Conservation (phyloP, 1,140 invertebrate species). For the Aphis gossypii region DNA sequence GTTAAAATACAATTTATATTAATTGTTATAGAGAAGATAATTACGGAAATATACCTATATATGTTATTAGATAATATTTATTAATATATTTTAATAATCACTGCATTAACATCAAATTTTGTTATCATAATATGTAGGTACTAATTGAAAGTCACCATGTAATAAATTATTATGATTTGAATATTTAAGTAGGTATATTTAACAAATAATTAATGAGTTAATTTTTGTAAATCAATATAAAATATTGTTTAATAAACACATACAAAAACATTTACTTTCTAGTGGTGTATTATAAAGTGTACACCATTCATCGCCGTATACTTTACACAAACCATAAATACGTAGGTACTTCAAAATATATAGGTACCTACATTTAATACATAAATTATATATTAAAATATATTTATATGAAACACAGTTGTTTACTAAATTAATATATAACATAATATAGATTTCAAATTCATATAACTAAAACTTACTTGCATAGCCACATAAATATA, state of each 20-base stretch:
- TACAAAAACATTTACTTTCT: background rate
- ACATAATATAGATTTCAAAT: background rate
- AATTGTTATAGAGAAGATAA: background rate
- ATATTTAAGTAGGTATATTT: background rate
- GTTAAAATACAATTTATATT: background rate
- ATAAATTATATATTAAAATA: background rate
- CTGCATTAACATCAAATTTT: background rate
- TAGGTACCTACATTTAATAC: background rate
- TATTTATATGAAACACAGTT: background rate
- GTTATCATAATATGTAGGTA: background rate
- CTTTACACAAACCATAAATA: no score
- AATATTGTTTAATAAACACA: background rate
- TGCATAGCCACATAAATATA: background rate
- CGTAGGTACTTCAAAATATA: background rate
- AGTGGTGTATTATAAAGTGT: background rate
- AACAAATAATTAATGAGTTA: background rate
- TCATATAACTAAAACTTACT: background rate
- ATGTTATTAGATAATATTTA: no score
- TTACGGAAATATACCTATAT: background rate
- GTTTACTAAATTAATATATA: background rate
- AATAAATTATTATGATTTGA: background rate
- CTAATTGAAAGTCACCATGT: background rate
- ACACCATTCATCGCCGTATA: no score
- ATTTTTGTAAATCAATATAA: background rate
- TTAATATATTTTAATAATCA: background rate